Evolutionary conservation across 2,797 vertebrate genomes (phyloP), one percentile per base, ranked within the genome.

Genomic region (Adelosebastes latens): DNA sequence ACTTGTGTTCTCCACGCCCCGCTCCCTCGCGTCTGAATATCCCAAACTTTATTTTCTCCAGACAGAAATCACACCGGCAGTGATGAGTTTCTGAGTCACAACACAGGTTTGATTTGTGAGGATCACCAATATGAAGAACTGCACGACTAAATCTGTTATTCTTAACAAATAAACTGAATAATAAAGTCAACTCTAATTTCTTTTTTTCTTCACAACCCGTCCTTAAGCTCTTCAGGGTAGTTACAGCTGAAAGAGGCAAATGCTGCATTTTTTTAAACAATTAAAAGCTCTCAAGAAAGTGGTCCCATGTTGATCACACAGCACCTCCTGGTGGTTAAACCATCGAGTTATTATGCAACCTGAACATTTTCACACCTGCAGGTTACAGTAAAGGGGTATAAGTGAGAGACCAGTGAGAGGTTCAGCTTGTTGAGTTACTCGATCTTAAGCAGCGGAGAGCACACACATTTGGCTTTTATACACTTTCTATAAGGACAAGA

Each of bases 311-410:
- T 84, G 53, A 72, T 59, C 65, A 10, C 31, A 64, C 56, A 62
- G 84, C 64, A 5, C 89, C 88, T 12, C 83, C 87, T 77, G 64
- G 78, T 91, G 91, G 88, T 11, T 25, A 2, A 46, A 66, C 2
- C 11, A 20, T 0, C 0, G 1, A 39, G 11, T 20, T n/a, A 36
- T 34, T 32, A 25, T 22, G n/a, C 31, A 69, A 31, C 83, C 5
- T 14, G 18, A 8, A 66, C 14, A 31, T 60, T 25, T 64, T 31
- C 62, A 16, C 32, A 34, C 18, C 24, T 18, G 18, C 12, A 70
- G 24, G 7, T 55, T 12, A 53, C 25, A 42, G 36, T 39, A 0
- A 39, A 39, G 12, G 36, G 36, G 36, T 39, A 39, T 36, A 36
- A 13, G 36, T 39, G 36, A 39, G 36, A 39, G 12, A 39, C 36